Conservation (phyloP, 2,797 vertebrate species). For the Linurgus olivaceus region DNA sequence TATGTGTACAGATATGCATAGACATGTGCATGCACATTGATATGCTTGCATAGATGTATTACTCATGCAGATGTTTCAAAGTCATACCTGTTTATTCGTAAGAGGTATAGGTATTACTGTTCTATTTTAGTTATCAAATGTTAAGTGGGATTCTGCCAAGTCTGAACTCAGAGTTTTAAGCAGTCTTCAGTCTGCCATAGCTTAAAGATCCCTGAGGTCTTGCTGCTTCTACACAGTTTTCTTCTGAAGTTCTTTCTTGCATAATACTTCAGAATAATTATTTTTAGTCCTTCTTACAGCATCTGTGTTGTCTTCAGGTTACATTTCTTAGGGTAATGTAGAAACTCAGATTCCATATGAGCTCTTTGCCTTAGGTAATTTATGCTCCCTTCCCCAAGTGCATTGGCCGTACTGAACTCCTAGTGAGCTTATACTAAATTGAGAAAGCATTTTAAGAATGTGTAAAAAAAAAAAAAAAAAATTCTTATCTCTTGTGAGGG, state of each 20-base stretch:
- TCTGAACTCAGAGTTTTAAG: neutral
- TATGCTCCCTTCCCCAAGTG: neutral
- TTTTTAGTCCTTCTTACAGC: neutral
- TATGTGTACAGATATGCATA: neutral
- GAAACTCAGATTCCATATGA: neutral
- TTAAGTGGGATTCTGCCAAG: neutral
- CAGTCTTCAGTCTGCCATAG: neutral
- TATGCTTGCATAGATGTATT: neutral
- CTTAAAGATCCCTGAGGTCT: neutral
- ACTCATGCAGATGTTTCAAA: neutral
- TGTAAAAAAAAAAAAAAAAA: too few relatives aligned
- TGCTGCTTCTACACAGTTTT: neutral
- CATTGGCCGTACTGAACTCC: neutral
- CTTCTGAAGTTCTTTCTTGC: neutral
- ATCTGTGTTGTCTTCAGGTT: neutral
- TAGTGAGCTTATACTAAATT: neutral
- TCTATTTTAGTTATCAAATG: neutral
- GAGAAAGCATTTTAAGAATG: neutral
- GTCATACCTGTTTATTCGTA: neutral
- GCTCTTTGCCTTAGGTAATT: neutral
- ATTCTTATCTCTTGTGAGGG: neutral
- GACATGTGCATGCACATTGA: rapidly evolving
- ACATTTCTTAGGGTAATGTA: neutral
- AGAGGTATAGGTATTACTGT: neutral
- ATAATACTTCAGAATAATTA: neutral